Conservation (phyloP, 2,113 vertebrate species). For the rabbit (Oryctolagus cuniculus) region DNA sequence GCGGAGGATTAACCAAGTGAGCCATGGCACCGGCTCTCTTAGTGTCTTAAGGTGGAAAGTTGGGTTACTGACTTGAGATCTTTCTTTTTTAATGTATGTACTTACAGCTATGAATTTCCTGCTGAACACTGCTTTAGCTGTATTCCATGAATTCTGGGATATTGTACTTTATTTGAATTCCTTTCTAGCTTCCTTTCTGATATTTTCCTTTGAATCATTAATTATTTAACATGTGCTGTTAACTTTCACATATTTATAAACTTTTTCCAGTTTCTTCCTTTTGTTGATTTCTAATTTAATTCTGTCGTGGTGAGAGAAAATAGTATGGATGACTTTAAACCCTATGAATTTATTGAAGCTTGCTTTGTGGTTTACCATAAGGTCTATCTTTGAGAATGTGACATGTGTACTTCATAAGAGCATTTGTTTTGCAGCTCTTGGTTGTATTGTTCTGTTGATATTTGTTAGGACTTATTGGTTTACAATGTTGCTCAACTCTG, state of each 20-base stretch:
- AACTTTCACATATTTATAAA: conserved; percentile 4
- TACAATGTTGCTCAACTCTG: background rate
- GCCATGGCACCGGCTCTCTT: no score
- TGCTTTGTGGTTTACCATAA: background rate
- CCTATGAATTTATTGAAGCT: background rate
- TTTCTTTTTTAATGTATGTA: no score
- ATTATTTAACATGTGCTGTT: background rate
- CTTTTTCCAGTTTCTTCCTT: background rate
- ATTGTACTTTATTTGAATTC: no score
- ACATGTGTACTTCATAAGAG: background rate
- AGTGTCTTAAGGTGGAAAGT: no score
- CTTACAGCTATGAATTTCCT: no score
- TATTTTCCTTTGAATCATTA: background rate
- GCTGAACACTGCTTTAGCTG: no score
- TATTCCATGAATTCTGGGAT: no score
- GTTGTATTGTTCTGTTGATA: background rate
- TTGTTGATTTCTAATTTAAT: background rate
- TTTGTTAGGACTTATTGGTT: background rate
- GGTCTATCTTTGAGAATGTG: background rate
- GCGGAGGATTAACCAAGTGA: no score
- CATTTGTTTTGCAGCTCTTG: background rate
- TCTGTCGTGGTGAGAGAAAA: background rate
- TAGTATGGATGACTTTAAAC: background rate
- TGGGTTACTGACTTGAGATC: no score
- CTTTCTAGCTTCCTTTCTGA: background rate